Evolutionary conservation across 2,888 invertebrate species (phyloP).

Genomic region (Cylindroiulus punctatus): DNA sequence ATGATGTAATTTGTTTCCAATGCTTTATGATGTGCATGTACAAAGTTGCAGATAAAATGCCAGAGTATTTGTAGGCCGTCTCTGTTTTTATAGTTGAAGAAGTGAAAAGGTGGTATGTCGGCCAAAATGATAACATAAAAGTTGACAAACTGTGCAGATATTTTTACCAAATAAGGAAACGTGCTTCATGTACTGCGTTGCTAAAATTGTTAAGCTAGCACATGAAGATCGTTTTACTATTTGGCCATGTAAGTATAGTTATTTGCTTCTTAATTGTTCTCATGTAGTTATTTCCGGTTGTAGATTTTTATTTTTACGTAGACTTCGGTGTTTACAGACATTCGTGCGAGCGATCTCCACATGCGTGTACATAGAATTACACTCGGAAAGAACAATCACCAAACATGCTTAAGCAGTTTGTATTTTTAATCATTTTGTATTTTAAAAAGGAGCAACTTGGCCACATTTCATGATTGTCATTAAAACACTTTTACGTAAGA

Average conservation of each 20-base stretch:
- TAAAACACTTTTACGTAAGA: conserved; percentile 49
- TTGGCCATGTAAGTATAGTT: neutral
- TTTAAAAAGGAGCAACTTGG: conserved; percentile 30
- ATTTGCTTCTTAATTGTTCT: conserved; percentile 7
- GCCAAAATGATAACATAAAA: neutral
- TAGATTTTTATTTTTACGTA: conserved; percentile 1
- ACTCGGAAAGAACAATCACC: conserved; percentile 42
- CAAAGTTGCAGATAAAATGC: conserved; percentile 47
- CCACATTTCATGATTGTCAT: conserved; percentile 47
- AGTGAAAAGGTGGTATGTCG: neutral
- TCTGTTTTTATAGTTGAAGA: conserved; percentile 15
- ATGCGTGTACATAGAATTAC: conserved; percentile 7
- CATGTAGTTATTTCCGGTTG: conserved; percentile 6
- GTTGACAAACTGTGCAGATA: neutral
- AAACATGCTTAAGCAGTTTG: conserved; percentile 49
- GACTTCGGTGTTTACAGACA: neutral
- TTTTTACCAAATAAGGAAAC: neutral
- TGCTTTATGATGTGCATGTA: conserved; percentile 31
- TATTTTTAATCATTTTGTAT: conserved; percentile 52
- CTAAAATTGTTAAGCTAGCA: neutral
- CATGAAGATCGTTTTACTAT: neutral
- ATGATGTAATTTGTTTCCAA: neutral
- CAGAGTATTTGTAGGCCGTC: neutral
- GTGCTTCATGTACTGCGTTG: neutral
- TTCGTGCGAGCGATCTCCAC: neutral